Evolutionary conservation across 2,888 invertebrate species (phyloP).

Genomic region (Prosopocoilus inquinatus): DNA sequence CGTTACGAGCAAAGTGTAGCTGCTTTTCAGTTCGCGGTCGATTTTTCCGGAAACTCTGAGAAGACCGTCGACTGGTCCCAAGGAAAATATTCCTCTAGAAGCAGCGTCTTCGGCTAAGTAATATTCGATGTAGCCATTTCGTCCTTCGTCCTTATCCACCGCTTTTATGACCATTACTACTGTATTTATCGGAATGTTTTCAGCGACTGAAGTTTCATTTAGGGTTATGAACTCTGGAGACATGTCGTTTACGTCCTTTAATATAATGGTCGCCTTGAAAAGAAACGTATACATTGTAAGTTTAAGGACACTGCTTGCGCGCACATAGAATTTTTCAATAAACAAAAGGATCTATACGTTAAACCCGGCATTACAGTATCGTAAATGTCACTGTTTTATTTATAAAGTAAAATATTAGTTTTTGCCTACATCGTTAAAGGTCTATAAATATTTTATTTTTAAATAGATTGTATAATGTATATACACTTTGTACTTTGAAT

Average conservation of each 20-base stretch:
- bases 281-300: conserved; percentile 21
- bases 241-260: conserved; percentile 91
- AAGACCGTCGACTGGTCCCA: conserved; percentile 86
- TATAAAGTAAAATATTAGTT: neutral
- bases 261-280: conserved; percentile 74
- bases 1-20: conserved; percentile 74
- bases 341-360: neutral
- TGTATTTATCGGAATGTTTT: conserved; percentile 83
- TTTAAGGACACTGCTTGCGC: neutral
- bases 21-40: conserved; percentile 77
- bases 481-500: too few relatives aligned
- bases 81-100: conserved; percentile 68
- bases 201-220: conserved; percentile 75
- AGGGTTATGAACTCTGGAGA: conserved; percentile 81
- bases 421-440: neutral
- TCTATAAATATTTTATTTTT: too few relatives aligned
- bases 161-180: conserved; percentile 89
- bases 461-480: too few relatives aligned
- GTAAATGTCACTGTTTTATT: neutral
- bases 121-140: conserved; percentile 85
- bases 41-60: conserved; percentile 81
- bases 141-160: conserved; percentile 84
- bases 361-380: neutral
- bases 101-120: conserved; percentile 67
- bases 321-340: neutral